phyloP scores from a whole-genome alignment of 2,113 vertebrate species.

The Rhineura floridana region DNA sequence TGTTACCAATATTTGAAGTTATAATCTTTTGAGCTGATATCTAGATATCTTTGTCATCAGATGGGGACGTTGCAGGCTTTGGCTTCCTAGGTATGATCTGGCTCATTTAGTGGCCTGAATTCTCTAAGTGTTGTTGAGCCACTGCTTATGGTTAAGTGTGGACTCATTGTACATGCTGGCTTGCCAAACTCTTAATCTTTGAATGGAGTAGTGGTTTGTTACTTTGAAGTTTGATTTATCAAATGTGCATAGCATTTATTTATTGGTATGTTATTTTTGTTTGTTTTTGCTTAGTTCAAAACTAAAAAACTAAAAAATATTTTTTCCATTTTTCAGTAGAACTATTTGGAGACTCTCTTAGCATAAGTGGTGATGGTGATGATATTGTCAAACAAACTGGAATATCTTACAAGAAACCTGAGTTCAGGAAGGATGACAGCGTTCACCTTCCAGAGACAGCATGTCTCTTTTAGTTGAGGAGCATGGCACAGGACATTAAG shows the following conservation, averaged over 20 bases:
- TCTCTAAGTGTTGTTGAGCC: no score
- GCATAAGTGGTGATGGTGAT: neutral
- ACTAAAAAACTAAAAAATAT: neutral
- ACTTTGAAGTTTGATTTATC: neutral
- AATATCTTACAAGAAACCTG: neutral
- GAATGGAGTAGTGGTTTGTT: no score
- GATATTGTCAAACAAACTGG: neutral
- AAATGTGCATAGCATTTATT: neutral
- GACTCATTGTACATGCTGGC: neutral
- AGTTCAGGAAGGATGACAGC: neutral
- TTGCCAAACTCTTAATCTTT: neutral
- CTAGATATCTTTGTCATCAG: neutral
- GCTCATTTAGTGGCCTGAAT: neutral
- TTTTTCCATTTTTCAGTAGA: neutral
- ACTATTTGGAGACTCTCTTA: neutral
- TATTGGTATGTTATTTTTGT: no score
- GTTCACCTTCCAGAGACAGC: neutral
- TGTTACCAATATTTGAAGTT: neutral
- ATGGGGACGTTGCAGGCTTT: neutral
- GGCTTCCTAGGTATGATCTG: neutral
- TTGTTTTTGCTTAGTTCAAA: no score
- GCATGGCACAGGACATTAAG: neutral
- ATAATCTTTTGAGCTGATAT: neutral
- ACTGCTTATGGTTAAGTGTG: neutral
- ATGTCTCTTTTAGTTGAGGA: neutral